phyloP scores from a whole-genome alignment of 1,140 invertebrate species.

The Pararge aegeria region DNA sequence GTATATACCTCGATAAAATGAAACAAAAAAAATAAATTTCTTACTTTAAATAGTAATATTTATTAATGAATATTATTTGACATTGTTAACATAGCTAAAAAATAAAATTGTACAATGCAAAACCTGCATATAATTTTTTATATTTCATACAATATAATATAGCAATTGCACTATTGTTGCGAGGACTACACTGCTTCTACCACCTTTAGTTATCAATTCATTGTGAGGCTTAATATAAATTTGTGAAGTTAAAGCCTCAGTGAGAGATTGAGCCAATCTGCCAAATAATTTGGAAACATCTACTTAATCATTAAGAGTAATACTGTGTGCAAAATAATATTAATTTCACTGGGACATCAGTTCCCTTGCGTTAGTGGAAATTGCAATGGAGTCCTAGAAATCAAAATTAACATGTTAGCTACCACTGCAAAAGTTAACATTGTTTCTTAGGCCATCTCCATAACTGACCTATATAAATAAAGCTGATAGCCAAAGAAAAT shows the following conservation, averaged over 20 bases:
- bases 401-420: slow-evolving; percentile 51
- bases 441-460: slow-evolving; percentile 63
- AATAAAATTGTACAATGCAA: slow-evolving; percentile 78
- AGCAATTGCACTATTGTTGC: slow-evolving; percentile 78
- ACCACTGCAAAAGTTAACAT: slow-evolving; percentile 50
- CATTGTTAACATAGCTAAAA: slow-evolving; percentile 75
- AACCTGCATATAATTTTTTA: slow-evolving; percentile 73
- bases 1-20: slow-evolving; percentile 33
- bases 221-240: slow-evolving; percentile 52
- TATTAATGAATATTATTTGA: slow-evolving; percentile 75
- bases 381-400: slow-evolving; percentile 55
- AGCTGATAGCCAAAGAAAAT: slow-evolving; percentile 14
- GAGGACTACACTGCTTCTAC: slow-evolving; percentile 75
- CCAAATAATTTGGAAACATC: slow-evolving; percentile 57
- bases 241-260: slow-evolving; percentile 60
- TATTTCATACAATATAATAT: slow-evolving; percentile 62
- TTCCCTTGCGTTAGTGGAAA: slow-evolving; percentile 37
- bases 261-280: slow-evolving; percentile 61
- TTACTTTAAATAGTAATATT: slow-evolving; percentile 74
- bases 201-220: slow-evolving; percentile 58
- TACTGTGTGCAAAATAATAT: slow-evolving; percentile 71
- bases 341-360: slow-evolving; percentile 66
- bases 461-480: slow-evolving; percentile 16
- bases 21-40: slow-evolving; percentile 68
- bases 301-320: slow-evolving; percentile 65